Evolutionary conservation across 2,113 vertebrate genomes (phyloP).

Genomic region (Cottus gobio): DNA sequence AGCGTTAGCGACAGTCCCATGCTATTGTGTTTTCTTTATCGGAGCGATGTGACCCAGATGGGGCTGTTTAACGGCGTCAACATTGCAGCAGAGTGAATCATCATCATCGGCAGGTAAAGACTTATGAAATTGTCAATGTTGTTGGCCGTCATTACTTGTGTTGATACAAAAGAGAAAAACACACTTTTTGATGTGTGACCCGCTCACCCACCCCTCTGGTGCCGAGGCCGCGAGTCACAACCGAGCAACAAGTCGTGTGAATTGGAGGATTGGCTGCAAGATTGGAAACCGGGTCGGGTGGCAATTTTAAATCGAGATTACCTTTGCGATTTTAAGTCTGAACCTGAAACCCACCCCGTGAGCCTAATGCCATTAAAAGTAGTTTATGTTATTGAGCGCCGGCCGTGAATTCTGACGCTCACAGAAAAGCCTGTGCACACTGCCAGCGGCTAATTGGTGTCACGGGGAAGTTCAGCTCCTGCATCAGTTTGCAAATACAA

Average conservation of each 20-base stretch:
- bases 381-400: background rate
- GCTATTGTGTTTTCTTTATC: background rate
- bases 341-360: constrained; percentile 36
- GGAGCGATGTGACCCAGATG: constrained; percentile 1
- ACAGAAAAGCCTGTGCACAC: background rate
- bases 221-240: background rate
- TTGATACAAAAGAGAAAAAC: background rate
- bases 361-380: constrained; percentile 1
- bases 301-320: background rate
- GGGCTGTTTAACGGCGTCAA: constrained; percentile 1
- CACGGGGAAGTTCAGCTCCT: constrained; percentile 27
- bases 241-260: constrained; percentile 1
- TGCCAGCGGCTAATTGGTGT: constrained; percentile 33
- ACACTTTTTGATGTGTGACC: background rate
- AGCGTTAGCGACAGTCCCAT: background rate
- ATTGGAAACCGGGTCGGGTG: background rate
- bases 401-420: constrained; percentile 18
- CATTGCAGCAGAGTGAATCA: background rate
- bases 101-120: background rate
- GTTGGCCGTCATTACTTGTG: background rate
- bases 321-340: constrained; percentile 32
- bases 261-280: background rate
- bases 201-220: background rate
- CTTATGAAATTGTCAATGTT: constrained; percentile 11
- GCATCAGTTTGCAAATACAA: constrained; percentile 27